These are phyloP conservation scores for Carcina quercana DNA, from an alignment of 2,888 invertebrate species.

Conservation along the genomic window DNA sequence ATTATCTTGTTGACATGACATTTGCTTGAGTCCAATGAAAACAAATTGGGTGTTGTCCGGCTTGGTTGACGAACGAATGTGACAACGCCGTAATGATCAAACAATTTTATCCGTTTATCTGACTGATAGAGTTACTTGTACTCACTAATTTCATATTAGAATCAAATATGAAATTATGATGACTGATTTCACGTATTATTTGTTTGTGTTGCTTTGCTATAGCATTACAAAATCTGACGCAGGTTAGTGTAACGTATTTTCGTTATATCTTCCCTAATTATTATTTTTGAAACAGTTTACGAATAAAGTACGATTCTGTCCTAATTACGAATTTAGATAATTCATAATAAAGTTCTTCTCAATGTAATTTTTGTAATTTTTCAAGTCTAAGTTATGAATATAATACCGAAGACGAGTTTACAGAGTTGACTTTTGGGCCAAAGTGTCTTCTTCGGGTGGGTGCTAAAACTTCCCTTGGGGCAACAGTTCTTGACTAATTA, in stretches of 20 bases:
- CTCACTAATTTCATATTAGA: conserved; percentile 19
- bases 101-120: conserved; percentile 49
- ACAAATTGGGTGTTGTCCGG: conserved; percentile 63
- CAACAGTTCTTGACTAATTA: no score
- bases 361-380: no score
- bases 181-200: conserved; percentile 55
- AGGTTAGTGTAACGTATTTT: conserved; percentile 40
- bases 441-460: no score
- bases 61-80: conserved; percentile 34
- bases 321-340: background rate
- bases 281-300: no score
- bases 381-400: no score
- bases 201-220: conserved; percentile 58
- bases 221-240: conserved; percentile 46
- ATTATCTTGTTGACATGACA: conserved; percentile 5
- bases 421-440: no score
- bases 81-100: conserved; percentile 69
- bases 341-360: background rate
- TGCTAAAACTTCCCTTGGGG: no score
- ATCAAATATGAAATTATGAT: conserved; percentile 66
- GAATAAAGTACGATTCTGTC: no score
- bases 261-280: conserved; percentile 2
- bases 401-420: no score
- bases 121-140: conserved; percentile 30
- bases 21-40: conserved; percentile 15